Base-by-base conservation (phyloP, 2,888 invertebrate genomes). In the Phymatocera aterrima region DNA sequence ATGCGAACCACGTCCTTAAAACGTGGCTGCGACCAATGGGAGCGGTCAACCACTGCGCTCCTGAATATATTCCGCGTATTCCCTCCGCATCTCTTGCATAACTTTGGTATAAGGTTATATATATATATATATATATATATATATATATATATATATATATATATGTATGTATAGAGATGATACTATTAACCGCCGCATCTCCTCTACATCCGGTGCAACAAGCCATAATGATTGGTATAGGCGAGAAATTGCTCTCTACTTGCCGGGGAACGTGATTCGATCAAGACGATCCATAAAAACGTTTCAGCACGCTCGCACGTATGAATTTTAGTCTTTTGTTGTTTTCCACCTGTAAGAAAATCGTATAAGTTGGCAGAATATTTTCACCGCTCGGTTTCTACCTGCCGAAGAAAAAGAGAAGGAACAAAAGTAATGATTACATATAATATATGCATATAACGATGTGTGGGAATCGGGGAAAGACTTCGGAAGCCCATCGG, bases 171-270 rank as follows among this genome's bases (percentile, higher is more conserved):
- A n/a, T n/a, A n/a, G n/a, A n/a, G n/a, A n/a, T 18, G 51, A 34
- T 64, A 64, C 72, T 34, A 51, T 72, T 51, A 72, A 72, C 72
- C 72, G 60, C 60, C 5, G 72, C 72, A 48, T 72, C 72, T n/a
- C 51, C 34, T 18, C 18, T 21, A 2, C 24, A 43, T 46, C 68
- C 68, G 61, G 61, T 64, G 61, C 61, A 64, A 64, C 61, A 64
- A 37, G 34, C 34, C 28, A 28, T 46, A 68, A 68, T 68, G 46
- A 68, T 68, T 68, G 43, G 68, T 40, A 46, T 68, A n/a, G 43
- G 46, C 15, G 10, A 37, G 46, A 46, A 21, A n/a, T 18, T 1
- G 6, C 34, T n/a, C 6, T 34, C 21, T 18, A 3, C 43, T 6
- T 12, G 5, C 1, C 37, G 18, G 64, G 6, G 3, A 18, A 68